Evolutionary conservation across 2,888 invertebrate genomes (phyloP).

Genomic region (Monopis laevigella): DNA sequence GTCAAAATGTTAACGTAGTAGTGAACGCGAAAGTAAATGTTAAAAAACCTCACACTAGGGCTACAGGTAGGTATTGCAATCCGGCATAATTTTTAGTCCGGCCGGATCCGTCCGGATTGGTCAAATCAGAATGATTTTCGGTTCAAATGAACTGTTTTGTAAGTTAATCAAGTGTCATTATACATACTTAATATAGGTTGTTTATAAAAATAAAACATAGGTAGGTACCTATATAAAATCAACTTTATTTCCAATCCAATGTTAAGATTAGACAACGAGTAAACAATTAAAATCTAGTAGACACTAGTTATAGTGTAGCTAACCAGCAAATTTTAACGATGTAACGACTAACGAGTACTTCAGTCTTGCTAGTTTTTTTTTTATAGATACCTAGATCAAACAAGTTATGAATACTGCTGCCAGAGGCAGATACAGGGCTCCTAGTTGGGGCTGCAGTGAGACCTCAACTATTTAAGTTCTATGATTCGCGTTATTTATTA

Average conservation of each 20-base stretch:
- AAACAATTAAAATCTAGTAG: constrained; percentile 11
- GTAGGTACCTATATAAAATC: background rate
- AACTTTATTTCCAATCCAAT: constrained; percentile 11
- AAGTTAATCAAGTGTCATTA: background rate
- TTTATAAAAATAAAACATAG: background rate
- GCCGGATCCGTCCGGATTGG: background rate
- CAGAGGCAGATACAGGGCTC: too few species aligned
- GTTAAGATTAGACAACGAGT: constrained; percentile 12
- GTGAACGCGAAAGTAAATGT: too few species aligned
- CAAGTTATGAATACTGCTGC: too few species aligned
- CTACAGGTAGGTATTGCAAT: too few species aligned
- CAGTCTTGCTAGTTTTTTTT: too few species aligned
- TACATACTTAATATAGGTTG: background rate
- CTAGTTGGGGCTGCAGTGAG: too few species aligned
- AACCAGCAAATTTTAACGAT: background rate
- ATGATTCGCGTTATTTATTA: too few species aligned
- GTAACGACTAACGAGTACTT: too few species aligned
- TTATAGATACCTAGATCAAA: too few species aligned
- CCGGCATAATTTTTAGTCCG: background rate
- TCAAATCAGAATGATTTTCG: background rate
- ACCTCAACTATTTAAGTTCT: too few species aligned
- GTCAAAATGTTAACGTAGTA: too few species aligned
- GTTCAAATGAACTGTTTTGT: background rate
- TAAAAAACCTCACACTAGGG: too few species aligned
- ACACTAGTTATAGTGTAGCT: background rate